Evolutionary conservation across 2,888 invertebrate species (phyloP).

Genomic region (Caenorhabditis parvicauda): DNA sequence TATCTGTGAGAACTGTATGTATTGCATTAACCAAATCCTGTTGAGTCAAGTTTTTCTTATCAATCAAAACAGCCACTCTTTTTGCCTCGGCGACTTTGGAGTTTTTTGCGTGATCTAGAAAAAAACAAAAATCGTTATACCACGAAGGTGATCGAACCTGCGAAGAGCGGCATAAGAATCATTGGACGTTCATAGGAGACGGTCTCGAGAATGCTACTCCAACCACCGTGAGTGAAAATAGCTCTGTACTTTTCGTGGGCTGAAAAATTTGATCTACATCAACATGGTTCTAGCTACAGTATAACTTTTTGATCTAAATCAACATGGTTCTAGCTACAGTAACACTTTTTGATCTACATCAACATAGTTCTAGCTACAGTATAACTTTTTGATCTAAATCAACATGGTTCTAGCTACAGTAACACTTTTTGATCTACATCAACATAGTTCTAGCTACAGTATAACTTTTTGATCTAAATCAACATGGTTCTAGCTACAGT

Average conservation of each 20-base stretch:
- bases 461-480: too few relatives aligned
- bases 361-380: too few relatives aligned
- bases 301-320: too few relatives aligned
- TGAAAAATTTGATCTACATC: too few relatives aligned
- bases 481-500: too few relatives aligned
- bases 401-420: too few relatives aligned
- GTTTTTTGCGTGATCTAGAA: conserved; percentile 49
- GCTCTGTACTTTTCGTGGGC: conserved; percentile 48
- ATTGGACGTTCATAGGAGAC: conserved; percentile 41
- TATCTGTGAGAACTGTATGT: conserved; percentile 3
- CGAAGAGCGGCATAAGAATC: conserved; percentile 56
- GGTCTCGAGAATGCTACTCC: conserved; percentile 53
- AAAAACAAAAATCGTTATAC: not conserved
- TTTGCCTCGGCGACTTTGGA: conserved; percentile 42
- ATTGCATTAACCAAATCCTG: conserved; percentile 27
- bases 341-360: too few relatives aligned
- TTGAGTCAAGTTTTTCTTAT: conserved; percentile 36
- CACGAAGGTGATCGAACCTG: conserved; percentile 23
- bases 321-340: too few relatives aligned
- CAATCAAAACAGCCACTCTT: conserved; percentile 41
- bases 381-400: too few relatives aligned
- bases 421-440: too few relatives aligned
- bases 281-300: too few relatives aligned
- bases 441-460: too few relatives aligned
- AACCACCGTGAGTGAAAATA: conserved; percentile 56